Percentiles rank a stretch among this genome's conserved stretches.
Conservation (phyloP, 30 jellyfish, hydroid and myxozoan species). For the Rhopilema esculentum region DNA sequence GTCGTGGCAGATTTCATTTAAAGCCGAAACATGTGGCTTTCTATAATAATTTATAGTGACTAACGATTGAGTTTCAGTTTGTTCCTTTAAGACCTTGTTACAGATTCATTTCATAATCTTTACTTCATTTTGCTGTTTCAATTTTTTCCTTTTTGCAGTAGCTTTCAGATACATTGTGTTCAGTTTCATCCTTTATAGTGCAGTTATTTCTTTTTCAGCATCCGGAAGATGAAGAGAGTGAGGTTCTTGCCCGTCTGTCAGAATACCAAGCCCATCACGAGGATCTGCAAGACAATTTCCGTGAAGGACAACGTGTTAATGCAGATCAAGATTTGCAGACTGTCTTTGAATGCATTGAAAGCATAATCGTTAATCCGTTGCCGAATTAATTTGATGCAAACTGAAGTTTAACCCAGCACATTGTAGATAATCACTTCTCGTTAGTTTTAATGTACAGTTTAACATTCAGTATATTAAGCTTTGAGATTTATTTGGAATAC, state of each 20-base stretch:
- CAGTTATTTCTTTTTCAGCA: constrained; percentile 53
- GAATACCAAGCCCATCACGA: constrained; percentile 83
- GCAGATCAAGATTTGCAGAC: constrained; percentile 97
- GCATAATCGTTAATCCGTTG: constrained; percentile 84
- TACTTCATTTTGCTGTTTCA: too few species aligned
- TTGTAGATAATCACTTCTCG: not conserved
- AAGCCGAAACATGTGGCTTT: too few species aligned
- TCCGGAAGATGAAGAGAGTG: constrained; percentile 92
- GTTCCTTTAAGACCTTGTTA: too few species aligned
- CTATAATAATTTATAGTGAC: too few species aligned
- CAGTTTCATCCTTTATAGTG: not conserved
- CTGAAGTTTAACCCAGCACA: not conserved
- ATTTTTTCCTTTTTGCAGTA: not conserved
- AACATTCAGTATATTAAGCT: too few species aligned
- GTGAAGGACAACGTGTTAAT: constrained; percentile 73
- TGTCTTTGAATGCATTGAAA: constrained; percentile 95
- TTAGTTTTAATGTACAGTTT: not conserved
- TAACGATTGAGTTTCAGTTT: too few species aligned
- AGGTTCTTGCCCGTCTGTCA: constrained; percentile 65
- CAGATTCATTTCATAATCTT: too few species aligned
- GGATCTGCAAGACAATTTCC: constrained; percentile 79
- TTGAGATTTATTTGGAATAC: too few species aligned
- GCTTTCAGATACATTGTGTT: not conserved
- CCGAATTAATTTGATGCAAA: constrained; percentile 29
- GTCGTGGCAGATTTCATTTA: too few species aligned